These are phyloP conservation scores for Bombus pyrosoma DNA, from an alignment of 1,140 invertebrate genomes.

Conservation along the genomic window DNA sequence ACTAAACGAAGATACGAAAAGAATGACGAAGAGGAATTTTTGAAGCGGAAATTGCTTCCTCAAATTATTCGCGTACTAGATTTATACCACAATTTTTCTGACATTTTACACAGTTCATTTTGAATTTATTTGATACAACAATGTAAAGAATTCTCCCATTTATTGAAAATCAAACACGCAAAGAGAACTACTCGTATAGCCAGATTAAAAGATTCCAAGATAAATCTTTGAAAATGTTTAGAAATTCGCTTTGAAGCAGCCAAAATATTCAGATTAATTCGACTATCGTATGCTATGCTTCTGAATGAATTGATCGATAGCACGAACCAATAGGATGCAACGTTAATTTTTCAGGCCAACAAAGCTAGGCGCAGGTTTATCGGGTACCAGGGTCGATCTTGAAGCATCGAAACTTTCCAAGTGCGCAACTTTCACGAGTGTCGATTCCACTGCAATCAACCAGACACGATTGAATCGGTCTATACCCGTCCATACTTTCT, in stretches of 20 bases:
- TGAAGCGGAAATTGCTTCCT: not conserved
- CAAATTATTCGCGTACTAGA: not conserved
- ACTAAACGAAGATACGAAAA: not conserved
- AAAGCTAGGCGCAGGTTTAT: not conserved
- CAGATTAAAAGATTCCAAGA: not conserved
- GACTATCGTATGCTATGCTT: not conserved
- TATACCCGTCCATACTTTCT: not conserved
- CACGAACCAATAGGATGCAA: not conserved
- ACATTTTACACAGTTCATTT: too few relatives aligned
- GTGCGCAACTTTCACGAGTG: conserved; percentile 18
- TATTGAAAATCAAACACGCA: not conserved
- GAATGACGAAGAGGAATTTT: not conserved
- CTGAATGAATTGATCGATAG: not conserved
- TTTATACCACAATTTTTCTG: too few relatives aligned
- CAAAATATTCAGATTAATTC: not conserved
- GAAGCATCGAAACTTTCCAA: conserved; percentile 17
- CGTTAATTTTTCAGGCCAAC: not conserved
- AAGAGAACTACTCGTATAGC: too few relatives aligned
- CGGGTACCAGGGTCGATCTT: not conserved
- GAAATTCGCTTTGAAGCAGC: not conserved
- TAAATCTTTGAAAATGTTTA: not conserved
- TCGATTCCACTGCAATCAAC: conserved; percentile 25
- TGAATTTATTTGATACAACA: too few relatives aligned
- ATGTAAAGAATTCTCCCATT: too few relatives aligned
- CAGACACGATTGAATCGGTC: conserved; percentile 2